Base-by-base conservation (phyloP, 2,113 vertebrate genomes). In the Alligator mississippiensis region DNA sequence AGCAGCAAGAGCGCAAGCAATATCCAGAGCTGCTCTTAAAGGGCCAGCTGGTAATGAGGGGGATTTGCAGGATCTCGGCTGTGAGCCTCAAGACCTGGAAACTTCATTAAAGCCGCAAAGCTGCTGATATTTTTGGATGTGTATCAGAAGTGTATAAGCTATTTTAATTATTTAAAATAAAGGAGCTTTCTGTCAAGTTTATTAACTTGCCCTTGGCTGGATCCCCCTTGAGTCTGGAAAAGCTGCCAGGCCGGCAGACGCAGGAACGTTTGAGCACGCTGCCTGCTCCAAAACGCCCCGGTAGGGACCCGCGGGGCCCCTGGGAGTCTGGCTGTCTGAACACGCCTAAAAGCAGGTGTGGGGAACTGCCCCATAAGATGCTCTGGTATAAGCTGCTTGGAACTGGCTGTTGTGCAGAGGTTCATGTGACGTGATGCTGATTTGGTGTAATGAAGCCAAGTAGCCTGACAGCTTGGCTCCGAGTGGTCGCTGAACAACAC, bases 121-220 rank as follows among this genome's bases (percentile, higher is more conserved):
- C 90, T 72, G 88, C 78, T 47, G 85, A 75, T 95, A 84, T 62
- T 95, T 90, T 95, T 94, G 96, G 94, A 94, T 27, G 28, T 27
- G 94, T 88, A 60, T 93, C 94, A 91, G 92, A 84, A 57, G 83
- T 87, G 77, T 93, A 77, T 17, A 82, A 78, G 85, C 87, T 94
- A 92, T 92, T 93, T 94, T 95, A 95, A 96, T 95, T 95, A 88
- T 94, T 95, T 80, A 89, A 82, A 62, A 70, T 74, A 82, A 87
- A 92, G 94, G 85, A 85, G 61, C 62, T 93, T 93, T 93, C 87
- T 96, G 91, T 94, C 57, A 66, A 66, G 91, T 93, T 96, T 92
- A 94, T 96, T 93, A 95, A 96, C 92, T 96, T 34, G 1, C 84
- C 80, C 60, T 87, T 94, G 94, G 90, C 94, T 0, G 0, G 74